Evolutionary conservation across 2,113 vertebrate genomes (phyloP).

Genomic region (Pseudopipra pipra): DNA sequence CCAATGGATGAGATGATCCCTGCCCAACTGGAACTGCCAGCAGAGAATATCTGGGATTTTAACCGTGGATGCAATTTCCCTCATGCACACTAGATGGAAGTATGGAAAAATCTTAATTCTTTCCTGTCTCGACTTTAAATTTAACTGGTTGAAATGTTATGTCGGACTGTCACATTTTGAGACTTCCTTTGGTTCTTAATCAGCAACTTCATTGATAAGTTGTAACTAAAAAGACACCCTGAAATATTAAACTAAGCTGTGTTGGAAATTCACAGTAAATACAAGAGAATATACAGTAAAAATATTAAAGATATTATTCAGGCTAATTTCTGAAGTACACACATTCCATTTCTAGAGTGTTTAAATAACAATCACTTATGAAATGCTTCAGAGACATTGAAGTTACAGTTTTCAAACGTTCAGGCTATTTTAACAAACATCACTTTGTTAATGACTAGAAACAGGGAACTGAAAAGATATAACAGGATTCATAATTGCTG

Average conservation of each 20-base stretch:
- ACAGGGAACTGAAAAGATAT: background rate
- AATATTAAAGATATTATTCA: background rate
- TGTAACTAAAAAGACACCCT: background rate
- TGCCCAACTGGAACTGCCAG: background rate
- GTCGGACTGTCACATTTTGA: background rate
- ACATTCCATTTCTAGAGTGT: background rate
- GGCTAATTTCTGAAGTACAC: background rate
- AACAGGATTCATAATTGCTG: background rate
- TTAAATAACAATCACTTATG: background rate
- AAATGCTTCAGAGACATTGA: background rate
- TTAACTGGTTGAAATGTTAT: background rate
- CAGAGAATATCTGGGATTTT: background rate
- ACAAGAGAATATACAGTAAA: background rate
- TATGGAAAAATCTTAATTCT: slow-evolving; percentile 39
- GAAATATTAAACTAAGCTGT: background rate
- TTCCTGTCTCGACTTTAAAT: background rate
- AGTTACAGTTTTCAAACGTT: background rate
- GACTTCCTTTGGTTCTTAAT: background rate
- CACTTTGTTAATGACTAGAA: background rate
- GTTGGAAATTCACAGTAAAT: background rate
- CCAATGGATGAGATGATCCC: background rate
- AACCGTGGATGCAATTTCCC: slow-evolving; percentile 32
- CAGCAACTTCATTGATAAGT: background rate
- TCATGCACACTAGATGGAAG: slow-evolving; percentile 61
- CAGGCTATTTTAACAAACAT: background rate